phyloP scores from a whole-genome alignment of 2,113 vertebrate species.

The Urocolius indicus region DNA sequence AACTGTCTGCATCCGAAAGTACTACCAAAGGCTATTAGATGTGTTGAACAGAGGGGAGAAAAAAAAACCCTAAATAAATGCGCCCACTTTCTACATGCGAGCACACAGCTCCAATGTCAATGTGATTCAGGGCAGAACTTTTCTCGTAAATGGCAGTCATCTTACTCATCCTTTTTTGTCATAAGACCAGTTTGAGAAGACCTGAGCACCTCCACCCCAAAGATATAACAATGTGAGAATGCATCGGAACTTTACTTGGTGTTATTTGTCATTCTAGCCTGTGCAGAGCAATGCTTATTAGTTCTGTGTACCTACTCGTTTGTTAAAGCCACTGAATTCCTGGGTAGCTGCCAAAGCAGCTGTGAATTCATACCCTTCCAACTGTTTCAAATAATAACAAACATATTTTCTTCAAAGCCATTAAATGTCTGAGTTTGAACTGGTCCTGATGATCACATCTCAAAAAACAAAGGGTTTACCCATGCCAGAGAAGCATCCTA shows the following conservation, averaged over 20 bases:
- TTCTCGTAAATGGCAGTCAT: background rate
- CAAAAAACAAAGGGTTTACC: background rate
- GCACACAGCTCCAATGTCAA: background rate
- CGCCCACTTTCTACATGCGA: background rate
- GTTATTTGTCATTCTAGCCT: background rate
- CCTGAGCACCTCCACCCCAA: background rate
- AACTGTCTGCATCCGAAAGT: background rate
- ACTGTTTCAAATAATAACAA: background rate
- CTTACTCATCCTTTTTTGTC: background rate
- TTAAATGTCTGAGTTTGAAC: background rate
- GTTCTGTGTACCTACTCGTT: background rate
- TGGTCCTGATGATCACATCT: background rate
- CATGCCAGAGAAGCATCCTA: background rate
- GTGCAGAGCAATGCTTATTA: background rate
- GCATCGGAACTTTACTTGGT: background rate
- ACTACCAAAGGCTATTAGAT: background rate
- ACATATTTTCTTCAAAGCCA: background rate
- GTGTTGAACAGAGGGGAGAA: background rate
- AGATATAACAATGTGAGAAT: background rate
- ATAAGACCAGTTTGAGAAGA: background rate
- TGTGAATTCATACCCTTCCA: rapidly evolving
- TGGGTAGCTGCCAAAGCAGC: background rate
- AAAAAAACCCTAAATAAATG: background rate
- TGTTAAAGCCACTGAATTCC: background rate
- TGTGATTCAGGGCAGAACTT: background rate